Conservation (phyloP, 2,888 invertebrate genomes). For the Oscheius myriophilus region DNA sequence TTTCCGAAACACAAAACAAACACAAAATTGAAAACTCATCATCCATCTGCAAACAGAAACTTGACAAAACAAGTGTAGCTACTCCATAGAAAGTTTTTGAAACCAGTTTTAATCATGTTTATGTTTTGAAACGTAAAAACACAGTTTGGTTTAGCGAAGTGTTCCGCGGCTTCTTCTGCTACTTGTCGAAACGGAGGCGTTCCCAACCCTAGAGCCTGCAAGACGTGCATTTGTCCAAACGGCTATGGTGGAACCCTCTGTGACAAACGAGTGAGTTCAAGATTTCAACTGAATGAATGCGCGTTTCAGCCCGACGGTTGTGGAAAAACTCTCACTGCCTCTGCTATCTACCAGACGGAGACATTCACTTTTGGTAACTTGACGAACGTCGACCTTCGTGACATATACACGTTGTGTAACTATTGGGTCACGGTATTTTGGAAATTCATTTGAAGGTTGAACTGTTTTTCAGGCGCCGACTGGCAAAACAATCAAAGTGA, state of each 20-base stretch:
- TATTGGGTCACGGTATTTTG: constrained; percentile 16
- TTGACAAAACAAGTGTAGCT: too few relatives aligned
- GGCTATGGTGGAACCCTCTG: constrained; percentile 33
- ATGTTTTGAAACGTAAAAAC: too few relatives aligned
- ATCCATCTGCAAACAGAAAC: too few relatives aligned
- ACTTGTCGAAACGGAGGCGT: constrained; percentile 32
- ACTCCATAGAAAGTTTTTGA: too few relatives aligned
- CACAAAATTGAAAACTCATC: too few relatives aligned
- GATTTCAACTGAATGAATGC: neutral
- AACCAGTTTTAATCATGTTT: too few relatives aligned
- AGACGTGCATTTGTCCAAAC: constrained; percentile 28
- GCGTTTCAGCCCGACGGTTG: constrained; percentile 12
- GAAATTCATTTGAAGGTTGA: constrained; percentile 17
- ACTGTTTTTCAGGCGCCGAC: constrained; percentile 24
- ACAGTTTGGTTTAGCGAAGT: too few relatives aligned
- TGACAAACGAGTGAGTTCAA: constrained; percentile 13
- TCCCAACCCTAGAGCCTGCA: constrained; percentile 28
- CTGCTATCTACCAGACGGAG: constrained; percentile 12
- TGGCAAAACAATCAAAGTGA: constrained; percentile 24
- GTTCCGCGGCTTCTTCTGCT: constrained; percentile 6
- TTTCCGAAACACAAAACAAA: too few relatives aligned
- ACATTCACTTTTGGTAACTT: constrained; percentile 24
- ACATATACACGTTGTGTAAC: constrained; percentile 18
- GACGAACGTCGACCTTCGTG: constrained; percentile 30
- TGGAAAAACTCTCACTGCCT: constrained; percentile 19